Evolutionary conservation across 92 coral and sea anemone genomes (phyloP).

Genomic region (Actinernus sp.): DNA sequence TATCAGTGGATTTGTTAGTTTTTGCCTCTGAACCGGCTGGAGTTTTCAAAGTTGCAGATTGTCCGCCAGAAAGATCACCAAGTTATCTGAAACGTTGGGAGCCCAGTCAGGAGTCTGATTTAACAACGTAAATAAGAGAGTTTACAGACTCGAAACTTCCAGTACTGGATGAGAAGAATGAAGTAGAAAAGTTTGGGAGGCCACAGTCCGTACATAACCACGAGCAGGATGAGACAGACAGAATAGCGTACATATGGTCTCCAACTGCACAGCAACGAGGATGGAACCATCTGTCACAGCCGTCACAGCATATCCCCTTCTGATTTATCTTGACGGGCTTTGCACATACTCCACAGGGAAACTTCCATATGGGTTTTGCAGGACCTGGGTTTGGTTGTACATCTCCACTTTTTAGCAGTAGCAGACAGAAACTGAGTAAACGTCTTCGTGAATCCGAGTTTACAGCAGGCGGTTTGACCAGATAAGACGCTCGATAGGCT

Average conservation of each 20-base stretch:
- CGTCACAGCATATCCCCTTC: slow-evolving; percentile 26
- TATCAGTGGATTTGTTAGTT: too few relatives aligned
- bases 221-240: slow-evolving; percentile 25
- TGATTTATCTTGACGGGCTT: slow-evolving; percentile 35
- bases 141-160: slow-evolving; percentile 13
- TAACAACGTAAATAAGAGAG: too few relatives aligned
- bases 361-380: slow-evolving; percentile 29
- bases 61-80: too few relatives aligned
- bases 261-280: slow-evolving; percentile 8
- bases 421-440: too few relatives aligned
- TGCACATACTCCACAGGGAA: slow-evolving; percentile 31
- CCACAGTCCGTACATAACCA: slow-evolving; percentile 24
- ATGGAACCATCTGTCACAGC: slow-evolving; percentile 21
- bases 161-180: slow-evolving; percentile 1
- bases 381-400: slow-evolving; percentile 42
- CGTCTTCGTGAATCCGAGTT: too few relatives aligned
- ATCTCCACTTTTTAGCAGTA: slow-evolving; percentile 30
- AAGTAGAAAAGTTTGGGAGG: slow-evolving; percentile 8
- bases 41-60: too few relatives aligned
- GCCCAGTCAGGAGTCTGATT: too few relatives aligned
- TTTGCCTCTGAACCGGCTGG: too few relatives aligned
- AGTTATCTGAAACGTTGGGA: too few relatives aligned
- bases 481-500: too few relatives aligned
- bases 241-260: slow-evolving; percentile 3
- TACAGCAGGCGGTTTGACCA: too few relatives aligned